These are phyloP conservation scores for Rhinella marina DNA, from an alignment of 2,797 vertebrate genomes.

Conservation along the genomic window DNA sequence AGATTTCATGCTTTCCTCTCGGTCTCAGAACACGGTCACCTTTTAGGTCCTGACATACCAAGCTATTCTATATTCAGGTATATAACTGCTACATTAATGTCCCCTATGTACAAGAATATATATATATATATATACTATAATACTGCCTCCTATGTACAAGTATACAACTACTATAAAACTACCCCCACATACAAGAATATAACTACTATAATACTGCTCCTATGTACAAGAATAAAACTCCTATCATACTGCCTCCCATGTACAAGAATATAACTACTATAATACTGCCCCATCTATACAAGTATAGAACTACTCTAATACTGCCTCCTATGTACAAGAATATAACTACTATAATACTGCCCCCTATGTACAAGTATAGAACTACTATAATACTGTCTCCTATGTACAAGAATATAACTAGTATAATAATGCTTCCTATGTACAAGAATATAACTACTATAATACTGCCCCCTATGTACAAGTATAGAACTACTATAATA, in stretches of 20 bases:
- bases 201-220: too few relatives aligned
- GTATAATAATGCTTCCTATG: too few relatives aligned
- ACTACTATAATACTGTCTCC: not conserved
- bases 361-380: not conserved
- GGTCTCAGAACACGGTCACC: not conserved
- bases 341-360: not conserved
- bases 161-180: slow-evolving; percentile 18
- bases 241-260: too few relatives aligned
- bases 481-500: too few relatives aligned
- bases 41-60: too few relatives aligned
- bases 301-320: slow-evolving; percentile 10
- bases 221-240: too few relatives aligned
- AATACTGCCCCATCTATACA: not conserved
- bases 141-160: not conserved
- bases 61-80: not conserved
- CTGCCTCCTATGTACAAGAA: not conserved
- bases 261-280: not conserved
- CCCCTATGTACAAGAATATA: not conserved
- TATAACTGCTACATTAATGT: not conserved
- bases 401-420: too few relatives aligned
- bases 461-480: too few relatives aligned
- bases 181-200: not conserved
- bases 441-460: not conserved
- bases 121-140: slow-evolving; percentile 4
- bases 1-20: not conserved